These are phyloP conservation scores for Microtus montanus DNA, from an alignment of 2,113 vertebrate species.

Conservation along the genomic window DNA sequence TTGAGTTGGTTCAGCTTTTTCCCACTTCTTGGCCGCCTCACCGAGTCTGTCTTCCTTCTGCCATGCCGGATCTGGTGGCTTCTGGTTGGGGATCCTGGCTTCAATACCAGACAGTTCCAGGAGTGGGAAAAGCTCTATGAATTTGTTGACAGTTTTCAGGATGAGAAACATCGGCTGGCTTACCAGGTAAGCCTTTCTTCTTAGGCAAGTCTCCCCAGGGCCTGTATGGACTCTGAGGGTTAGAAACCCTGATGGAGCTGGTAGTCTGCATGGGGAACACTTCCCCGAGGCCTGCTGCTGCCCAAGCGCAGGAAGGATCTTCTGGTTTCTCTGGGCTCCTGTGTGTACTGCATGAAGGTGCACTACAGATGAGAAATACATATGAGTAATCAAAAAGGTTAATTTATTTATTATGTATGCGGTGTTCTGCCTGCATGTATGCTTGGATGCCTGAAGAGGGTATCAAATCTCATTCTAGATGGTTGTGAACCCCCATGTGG, in stretches of 20 bases:
- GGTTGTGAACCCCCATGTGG: neutral
- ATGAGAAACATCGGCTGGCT: conserved; percentile 85
- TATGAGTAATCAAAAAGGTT: neutral
- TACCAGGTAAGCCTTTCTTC: conserved; percentile 84
- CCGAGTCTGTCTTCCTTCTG: conserved; percentile 88
- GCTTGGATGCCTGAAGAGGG: neutral
- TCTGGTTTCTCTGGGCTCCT: conserved; percentile 25
- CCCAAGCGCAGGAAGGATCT: neutral
- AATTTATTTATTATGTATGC: neutral
- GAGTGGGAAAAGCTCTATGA: conserved; percentile 90
- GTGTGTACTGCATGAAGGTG: neutral
- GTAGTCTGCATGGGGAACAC: neutral
- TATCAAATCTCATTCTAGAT: neutral
- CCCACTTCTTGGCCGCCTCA: conserved; percentile 84
- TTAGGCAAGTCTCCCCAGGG: neutral
- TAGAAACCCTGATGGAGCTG: neutral
- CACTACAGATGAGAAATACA: neutral
- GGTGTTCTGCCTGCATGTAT: neutral
- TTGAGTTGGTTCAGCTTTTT: conserved; percentile 90
- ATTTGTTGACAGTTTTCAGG: conserved; percentile 88
- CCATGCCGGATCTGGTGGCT: conserved; percentile 86
- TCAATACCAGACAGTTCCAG: conserved; percentile 85
- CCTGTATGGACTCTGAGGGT: neutral
- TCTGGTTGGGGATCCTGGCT: conserved; percentile 79
- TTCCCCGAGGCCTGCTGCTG: neutral